Percentiles rank a stretch among this genome's conserved stretches.
These are phyloP conservation scores for Metopia argyrocephala DNA, from an alignment of 2,888 invertebrate species.

Conservation along the genomic window DNA sequence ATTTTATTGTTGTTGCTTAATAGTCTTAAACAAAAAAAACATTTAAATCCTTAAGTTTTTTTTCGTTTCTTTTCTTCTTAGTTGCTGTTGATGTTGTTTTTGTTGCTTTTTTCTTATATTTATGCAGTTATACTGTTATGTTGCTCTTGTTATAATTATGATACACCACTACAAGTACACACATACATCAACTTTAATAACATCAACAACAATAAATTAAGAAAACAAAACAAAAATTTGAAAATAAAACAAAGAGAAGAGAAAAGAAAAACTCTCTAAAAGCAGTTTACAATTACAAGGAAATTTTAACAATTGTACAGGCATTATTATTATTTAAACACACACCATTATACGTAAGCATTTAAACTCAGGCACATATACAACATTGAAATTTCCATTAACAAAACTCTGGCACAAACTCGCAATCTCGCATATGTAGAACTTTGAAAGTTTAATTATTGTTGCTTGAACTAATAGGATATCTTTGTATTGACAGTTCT, in stretches of 20 bases:
- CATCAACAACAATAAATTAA: neutral
- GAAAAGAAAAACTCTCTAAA: neutral
- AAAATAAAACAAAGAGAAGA: neutral
- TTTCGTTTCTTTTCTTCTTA: neutral
- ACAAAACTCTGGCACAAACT: neutral
- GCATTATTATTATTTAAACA: neutral
- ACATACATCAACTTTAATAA: conserved; percentile 5
- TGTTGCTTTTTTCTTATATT: neutral
- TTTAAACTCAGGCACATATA: no score
- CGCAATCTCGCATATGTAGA: neutral
- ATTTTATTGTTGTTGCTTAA: neutral
- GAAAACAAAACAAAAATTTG: neutral
- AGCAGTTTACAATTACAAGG: conserved; percentile 20
- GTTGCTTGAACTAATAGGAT: neutral
- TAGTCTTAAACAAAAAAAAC: neutral
- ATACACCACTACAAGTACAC: neutral
- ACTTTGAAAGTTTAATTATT: neutral
- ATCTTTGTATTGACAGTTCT: no score
- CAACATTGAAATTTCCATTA: no score
- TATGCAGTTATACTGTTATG: neutral
- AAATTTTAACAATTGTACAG: conserved; percentile 21
- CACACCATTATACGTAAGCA: neutral
- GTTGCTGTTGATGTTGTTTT: neutral
- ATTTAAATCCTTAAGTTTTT: conserved; percentile 15
- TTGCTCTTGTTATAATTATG: conserved; percentile 1